phyloP scores from a whole-genome alignment of 2,113 vertebrate species.

The Calidris pygmaea region DNA sequence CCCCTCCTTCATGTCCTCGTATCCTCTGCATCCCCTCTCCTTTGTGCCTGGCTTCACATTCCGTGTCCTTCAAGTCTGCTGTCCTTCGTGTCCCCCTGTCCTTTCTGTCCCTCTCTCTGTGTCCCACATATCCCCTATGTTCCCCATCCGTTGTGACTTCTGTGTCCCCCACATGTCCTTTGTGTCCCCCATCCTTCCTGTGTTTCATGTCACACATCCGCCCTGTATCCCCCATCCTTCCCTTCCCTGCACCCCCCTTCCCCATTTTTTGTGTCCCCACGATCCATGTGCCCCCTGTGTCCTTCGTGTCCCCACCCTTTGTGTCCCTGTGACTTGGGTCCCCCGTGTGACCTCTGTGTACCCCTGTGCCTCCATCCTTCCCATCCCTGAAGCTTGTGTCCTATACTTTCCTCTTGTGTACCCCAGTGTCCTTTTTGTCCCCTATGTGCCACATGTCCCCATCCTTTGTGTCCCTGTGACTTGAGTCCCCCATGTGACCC shows the following conservation, averaged over 20 bases:
- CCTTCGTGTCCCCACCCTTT: background rate
- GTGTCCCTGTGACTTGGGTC: background rate
- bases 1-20: background rate
- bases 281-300: background rate
- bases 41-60: background rate
- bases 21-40: background rate
- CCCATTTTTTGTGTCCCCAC: background rate
- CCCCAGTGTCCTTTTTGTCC: background rate
- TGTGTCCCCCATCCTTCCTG: background rate
- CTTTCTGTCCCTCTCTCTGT: background rate
- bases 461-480: background rate
- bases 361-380: background rate
- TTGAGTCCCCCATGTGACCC: background rate
- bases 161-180: background rate
- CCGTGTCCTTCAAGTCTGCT: rapidly evolving
- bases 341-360: background rate
- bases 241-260: background rate
- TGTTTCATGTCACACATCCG: too few relatives aligned
- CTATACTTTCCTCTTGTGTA: background rate
- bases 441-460: too few relatives aligned
- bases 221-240: background rate
- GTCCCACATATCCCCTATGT: too few relatives aligned
- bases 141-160: background rate
- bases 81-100: background rate
- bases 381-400: background rate